Percentiles rank a stretch among this genome's conserved stretches.
Conservation (phyloP, 2,113 vertebrate genomes). For the Amblyopsis rosae region DNA sequence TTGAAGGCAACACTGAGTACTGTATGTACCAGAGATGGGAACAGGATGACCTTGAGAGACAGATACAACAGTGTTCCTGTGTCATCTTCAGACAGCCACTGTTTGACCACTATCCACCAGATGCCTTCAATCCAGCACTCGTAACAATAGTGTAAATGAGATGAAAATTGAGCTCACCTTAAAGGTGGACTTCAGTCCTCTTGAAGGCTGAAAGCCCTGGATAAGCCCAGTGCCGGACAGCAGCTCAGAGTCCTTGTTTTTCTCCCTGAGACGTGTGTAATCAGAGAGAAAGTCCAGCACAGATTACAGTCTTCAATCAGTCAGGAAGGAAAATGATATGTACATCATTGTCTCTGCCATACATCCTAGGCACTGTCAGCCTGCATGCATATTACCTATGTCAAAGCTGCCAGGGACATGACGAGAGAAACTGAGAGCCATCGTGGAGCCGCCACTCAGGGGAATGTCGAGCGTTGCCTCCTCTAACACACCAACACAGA, state of each 20-base stretch:
- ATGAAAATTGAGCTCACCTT: conserved; percentile 81
- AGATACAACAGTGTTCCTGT: conserved; percentile 61
- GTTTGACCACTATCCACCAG: conserved; percentile 70
- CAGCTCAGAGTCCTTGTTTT: conserved; percentile 78
- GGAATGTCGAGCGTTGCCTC: conserved; percentile 51
- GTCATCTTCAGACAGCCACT: conserved; percentile 68
- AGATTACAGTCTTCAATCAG: conserved; percentile 86
- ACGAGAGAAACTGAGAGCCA: conserved; percentile 74
- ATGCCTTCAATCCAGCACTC: conserved; percentile 73
- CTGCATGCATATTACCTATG: conserved; percentile 79
- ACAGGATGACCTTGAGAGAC: conserved; percentile 72
- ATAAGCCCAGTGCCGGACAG: conserved; percentile 77
- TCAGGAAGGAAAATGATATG: conserved; percentile 82
- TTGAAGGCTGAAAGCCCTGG: conserved; percentile 78
- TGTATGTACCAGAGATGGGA: conserved; percentile 40
- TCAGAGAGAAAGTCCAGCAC: conserved; percentile 80
- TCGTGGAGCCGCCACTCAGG: conserved; percentile 71
- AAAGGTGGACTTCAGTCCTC: conserved; percentile 76
- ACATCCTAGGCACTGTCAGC: conserved; percentile 70
- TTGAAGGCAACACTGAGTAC: conserved; percentile 33
- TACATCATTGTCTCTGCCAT: conserved; percentile 78
- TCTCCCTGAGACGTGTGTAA: conserved; percentile 77
- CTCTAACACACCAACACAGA: conserved; percentile 40
- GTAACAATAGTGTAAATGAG: conserved; percentile 79
- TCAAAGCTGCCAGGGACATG: conserved; percentile 79